Evolutionary conservation across 2,113 vertebrate genomes (phyloP), one percentile per base, ranked within the genome.

Genomic region (Machaerirhynchus nigripectus): DNA sequence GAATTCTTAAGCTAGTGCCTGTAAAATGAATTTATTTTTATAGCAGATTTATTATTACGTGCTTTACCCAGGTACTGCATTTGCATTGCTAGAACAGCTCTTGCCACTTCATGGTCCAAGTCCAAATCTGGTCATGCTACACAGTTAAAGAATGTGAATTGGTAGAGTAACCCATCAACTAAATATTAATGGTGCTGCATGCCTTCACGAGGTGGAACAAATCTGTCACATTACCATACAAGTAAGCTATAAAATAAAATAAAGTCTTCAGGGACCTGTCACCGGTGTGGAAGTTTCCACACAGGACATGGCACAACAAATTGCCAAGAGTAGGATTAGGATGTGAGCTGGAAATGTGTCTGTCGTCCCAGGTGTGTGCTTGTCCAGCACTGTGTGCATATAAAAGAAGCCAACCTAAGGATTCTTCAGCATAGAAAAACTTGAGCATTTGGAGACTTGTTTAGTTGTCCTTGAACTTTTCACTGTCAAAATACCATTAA

Each of bases 291-390:
- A 86, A 57, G 31, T 65, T 65, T 75, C 44, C 61, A 40, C 28
- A 15, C 6, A 24, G 84, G 78, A 71, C 27, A 5, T 24, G n/a
- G 28, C 33, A 27, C 13, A 44, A 44, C 27, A 21, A 5, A 71
- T 47, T 68, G 53, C 78, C 57, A 50, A 47, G 79, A 71, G 19
- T 4, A 33, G 40, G 69, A 33, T 65, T 82, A 44, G 87, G 40
- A 27, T 93, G 49, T 46, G 56, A 71, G 61, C 44, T 82, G 93
- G 52, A 42, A 35, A n/a, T 4, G 12, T 52, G 35, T 39, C 42
- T 44, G 44, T 67, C 0, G 0, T 57, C 23, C 35, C 5, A 9
- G 39, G 14, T 42, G 61, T 30, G 35, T 33, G 49, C 20, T 64
- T 42, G 31, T 64, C 74, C 73, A 44, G 46, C 37, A 6, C 26